Base-by-base conservation (phyloP, 2,797 vertebrate species). In the Malurus leucopterus region DNA sequence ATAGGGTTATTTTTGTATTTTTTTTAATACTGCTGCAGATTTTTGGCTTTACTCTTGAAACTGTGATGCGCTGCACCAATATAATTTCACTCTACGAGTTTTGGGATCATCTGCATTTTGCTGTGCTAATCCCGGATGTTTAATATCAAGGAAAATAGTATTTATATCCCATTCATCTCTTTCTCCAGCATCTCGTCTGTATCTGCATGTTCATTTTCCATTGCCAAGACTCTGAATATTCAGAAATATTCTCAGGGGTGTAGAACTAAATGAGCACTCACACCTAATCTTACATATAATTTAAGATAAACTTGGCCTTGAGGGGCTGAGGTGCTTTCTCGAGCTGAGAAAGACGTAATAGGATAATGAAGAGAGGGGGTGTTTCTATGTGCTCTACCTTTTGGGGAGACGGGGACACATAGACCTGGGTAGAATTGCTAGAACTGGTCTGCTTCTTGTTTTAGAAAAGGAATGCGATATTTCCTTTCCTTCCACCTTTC, bases 91-190 rank as follows among this genome's bases (percentile, higher is more conserved):
- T 73, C 59, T 41, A 8, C 43, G 38, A 53, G 34, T 74, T 93
- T 88, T 84, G 46, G 44, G 26, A 54, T 61, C 32, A 72, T 82
- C 64, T 88, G 55, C 55, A 86, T 87, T 90, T 78, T 68, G 69
- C 72, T 71, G 55, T 70, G 54, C 67, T 91, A 92, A 94, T 94
- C 83, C 36, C 14, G 13, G 76, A 81, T 92, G 85, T 85, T 94
- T 91, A 88, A 80, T 84, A 90, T 77, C 40, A 91, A 87, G 44
- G 19, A 81, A 91, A 92, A 91, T 11, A 90, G 75, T 74, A 89
- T 91, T 95, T 90, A 85, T 91, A 87, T 72, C 75, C 79, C 32
- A 77, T 92, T 91, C 78, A 89, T 87, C 55, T 91, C 19, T 34
- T 84, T 84, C 49, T 84, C 61, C 57, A 86, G 30, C 49, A 86